Evolutionary conservation across 2,113 vertebrate genomes (phyloP).

Genomic region (Bubo blakistoni): DNA sequence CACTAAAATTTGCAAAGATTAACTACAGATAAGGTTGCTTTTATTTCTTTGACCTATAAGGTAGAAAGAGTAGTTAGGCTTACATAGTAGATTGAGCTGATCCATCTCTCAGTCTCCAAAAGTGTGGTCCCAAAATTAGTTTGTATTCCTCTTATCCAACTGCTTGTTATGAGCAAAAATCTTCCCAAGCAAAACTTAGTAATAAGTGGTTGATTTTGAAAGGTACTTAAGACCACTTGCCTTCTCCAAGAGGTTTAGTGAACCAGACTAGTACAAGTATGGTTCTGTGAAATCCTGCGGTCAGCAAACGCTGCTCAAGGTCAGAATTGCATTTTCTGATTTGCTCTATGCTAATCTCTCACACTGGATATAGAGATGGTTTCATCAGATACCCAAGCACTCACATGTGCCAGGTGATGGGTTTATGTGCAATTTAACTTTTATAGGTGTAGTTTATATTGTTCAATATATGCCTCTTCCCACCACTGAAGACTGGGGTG

Average conservation of each 20-base stretch:
- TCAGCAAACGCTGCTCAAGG: not conserved
- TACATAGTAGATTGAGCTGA: accelerated
- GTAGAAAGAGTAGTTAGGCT: not conserved
- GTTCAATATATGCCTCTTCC: not conserved
- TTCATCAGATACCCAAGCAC: not conserved
- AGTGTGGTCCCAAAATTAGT: not conserved
- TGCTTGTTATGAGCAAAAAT: not conserved
- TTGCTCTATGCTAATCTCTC: not conserved
- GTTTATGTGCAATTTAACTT: not conserved
- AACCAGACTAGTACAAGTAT: not conserved
- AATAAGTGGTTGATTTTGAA: not conserved
- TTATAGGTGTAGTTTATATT: not conserved
- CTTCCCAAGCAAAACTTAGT: not conserved
- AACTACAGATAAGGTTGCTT: not conserved
- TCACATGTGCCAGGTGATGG: accelerated
- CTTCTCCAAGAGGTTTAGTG: not conserved
- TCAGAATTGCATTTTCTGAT: not conserved
- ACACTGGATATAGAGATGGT: not conserved
- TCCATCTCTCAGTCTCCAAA: not conserved
- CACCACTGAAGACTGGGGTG: not conserved
- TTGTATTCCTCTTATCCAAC: not conserved
- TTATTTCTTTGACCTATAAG: not conserved
- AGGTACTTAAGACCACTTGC: not conserved
- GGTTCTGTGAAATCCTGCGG: not conserved
- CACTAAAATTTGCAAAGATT: not conserved